These are phyloP conservation scores for Oegoconia quadripuncta DNA, from an alignment of 2,888 invertebrate species.

Conservation along the genomic window DNA sequence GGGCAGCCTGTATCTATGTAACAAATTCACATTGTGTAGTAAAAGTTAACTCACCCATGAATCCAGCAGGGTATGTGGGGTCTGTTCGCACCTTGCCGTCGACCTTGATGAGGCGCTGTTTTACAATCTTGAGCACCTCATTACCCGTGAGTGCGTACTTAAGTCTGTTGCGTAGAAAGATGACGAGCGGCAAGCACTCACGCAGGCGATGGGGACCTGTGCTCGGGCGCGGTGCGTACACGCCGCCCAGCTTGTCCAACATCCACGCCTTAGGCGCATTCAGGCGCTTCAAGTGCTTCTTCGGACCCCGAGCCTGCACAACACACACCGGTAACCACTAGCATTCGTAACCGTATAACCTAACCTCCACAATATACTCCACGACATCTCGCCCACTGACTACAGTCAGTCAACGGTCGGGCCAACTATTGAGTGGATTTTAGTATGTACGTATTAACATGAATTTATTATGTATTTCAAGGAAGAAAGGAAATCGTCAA, in stretches of 20 bases:
- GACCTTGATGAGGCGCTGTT: conserved; percentile 98
- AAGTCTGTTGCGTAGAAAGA: conserved; percentile 97
- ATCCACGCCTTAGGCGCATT: conserved; percentile 99
- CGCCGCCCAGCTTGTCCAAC: conserved; percentile 99
- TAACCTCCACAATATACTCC: not conserved
- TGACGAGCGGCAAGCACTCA: conserved; percentile 96
- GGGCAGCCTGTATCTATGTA: too few relatives aligned
- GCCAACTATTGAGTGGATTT: not conserved
- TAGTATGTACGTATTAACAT: too few relatives aligned
- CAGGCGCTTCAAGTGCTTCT: conserved; percentile 99
- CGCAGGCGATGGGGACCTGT: conserved; percentile 98
- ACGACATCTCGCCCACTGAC: not conserved
- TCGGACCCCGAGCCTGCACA: conserved; percentile 96
- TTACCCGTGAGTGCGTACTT: conserved; percentile 98
- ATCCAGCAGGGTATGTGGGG: conserved; percentile 97
- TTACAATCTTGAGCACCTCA: conserved; percentile 98
- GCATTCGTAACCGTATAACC: too few relatives aligned
- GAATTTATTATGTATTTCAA: too few relatives aligned
- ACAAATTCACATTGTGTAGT: not conserved
- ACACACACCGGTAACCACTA: too few relatives aligned
- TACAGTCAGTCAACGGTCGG: not conserved
- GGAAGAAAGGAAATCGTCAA: not conserved
- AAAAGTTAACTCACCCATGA: conserved; percentile 94
- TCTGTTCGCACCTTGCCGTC: conserved; percentile 99
- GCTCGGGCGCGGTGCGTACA: conserved; percentile 98